phyloP scores from a whole-genome alignment of 2,888 invertebrate species.

The Dolichopus griseipennis region DNA sequence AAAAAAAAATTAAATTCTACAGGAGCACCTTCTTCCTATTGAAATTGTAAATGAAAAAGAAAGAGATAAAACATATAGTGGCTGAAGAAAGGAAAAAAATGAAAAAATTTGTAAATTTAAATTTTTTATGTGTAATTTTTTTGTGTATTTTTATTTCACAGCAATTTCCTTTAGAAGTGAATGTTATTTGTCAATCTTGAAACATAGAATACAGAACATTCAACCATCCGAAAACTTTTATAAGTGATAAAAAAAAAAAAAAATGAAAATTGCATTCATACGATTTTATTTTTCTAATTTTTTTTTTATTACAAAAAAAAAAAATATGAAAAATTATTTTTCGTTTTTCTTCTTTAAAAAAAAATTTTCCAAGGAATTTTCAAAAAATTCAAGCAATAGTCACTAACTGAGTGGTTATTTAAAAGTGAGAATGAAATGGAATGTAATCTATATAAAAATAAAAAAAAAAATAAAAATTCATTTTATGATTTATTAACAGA shows the following conservation, averaged over 20 bases:
- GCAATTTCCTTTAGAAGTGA: neutral
- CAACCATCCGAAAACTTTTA: neutral
- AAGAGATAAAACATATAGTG: no score
- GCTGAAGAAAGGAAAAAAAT: neutral
- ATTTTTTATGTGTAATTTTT: no score
- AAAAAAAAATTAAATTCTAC: no score
- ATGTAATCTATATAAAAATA: neutral
- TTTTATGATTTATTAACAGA: conserved; percentile 2
- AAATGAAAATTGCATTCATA: no score
- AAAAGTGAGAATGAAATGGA: no score
- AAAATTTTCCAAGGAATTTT: no score
- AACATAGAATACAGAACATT: neutral
- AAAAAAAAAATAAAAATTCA: neutral
- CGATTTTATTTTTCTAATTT: no score
- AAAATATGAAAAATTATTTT: neutral
- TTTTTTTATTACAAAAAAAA: no score
- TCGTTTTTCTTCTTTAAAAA: neutral
- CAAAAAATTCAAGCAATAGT: no score
- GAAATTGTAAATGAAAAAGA: no score
- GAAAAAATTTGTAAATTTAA: neutral
- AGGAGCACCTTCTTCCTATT: no score
- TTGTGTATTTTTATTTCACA: neutral
- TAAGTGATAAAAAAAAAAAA: neutral
- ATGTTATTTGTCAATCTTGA: neutral
- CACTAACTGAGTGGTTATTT: no score